phyloP scores from a whole-genome alignment of 2,888 invertebrate genomes.

The Drosophila nigritarsus region DNA sequence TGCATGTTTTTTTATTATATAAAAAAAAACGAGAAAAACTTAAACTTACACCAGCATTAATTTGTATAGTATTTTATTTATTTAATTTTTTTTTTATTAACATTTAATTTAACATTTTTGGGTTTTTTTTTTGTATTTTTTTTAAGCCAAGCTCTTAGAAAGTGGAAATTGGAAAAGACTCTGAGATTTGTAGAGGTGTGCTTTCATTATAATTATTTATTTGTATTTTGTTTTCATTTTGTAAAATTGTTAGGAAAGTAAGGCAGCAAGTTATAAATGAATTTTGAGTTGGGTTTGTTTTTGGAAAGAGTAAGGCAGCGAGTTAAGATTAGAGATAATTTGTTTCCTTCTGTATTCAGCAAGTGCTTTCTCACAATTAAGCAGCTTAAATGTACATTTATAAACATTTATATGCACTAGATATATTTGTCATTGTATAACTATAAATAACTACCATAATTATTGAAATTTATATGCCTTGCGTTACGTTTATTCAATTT shows the following conservation, averaged over 20 bases:
- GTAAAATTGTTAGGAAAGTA: conserved; percentile 69
- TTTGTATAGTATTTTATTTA: conserved; percentile 43
- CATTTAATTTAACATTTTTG: conserved; percentile 58
- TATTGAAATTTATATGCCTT: conserved; percentile 59
- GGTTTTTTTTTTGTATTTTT: conserved; percentile 32
- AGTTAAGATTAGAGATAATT: conserved; percentile 69
- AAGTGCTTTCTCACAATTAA: conserved; percentile 77
- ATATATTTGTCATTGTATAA: conserved; percentile 67
- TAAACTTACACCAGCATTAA: conserved; percentile 53
- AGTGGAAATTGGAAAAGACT: conserved; percentile 67
- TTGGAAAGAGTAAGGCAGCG: conserved; percentile 71
- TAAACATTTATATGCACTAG: conserved; percentile 59
- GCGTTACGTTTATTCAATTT: conserved; percentile 27
- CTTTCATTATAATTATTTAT: conserved; percentile 18
- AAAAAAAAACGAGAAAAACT: conserved; percentile 32
- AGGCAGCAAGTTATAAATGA: conserved; percentile 74
- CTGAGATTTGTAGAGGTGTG: conserved; percentile 56
- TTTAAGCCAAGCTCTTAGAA: conserved; percentile 70
- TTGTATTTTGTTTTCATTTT: conserved; percentile 25
- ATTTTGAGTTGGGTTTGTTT: conserved; percentile 53
- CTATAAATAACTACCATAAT: conserved; percentile 65
- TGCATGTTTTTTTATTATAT: conserved; percentile 12
- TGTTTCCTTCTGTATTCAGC: conserved; percentile 63
- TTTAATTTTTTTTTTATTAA: conserved; percentile 44
- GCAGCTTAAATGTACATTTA: conserved; percentile 70